Base-by-base conservation (phyloP, 2,888 invertebrate species). In the Arctia plantaginis region DNA sequence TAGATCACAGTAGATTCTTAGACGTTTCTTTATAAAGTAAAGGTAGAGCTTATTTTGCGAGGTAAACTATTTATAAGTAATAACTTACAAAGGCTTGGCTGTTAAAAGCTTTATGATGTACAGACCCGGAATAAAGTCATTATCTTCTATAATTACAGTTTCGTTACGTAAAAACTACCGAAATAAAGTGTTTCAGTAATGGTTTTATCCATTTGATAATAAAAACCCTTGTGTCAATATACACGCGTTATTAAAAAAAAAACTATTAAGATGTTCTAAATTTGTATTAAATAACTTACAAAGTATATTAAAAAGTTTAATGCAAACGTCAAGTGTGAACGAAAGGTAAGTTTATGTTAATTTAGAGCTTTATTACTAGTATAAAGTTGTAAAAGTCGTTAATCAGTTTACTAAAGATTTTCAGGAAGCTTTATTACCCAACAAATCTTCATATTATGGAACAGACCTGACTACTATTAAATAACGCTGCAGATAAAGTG, bases 1-100 rank as follows among this genome's bases (percentile, higher is more conserved):
- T 7, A 62, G 30, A 18, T 30, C 7, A 30, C 27, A 62, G 7
- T 62, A 62, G 15, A 18, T 62, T 62, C 62, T 62, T 18, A 18
- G 62, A 15, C 1, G 18, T 30, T 18, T 62, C 30, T 62, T 62
- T 27, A 47, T 33, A 33, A 67, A 67, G 47, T 27, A 47, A 44
- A 44, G 59, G 30, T 15, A 59, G 74, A 41, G 59, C 72, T 68
- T 65, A 69, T 73, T 72, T 77, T 64, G 68, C 79, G 78, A 77
- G 69, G 41, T 18, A 73, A 78, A 67, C 51, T 47, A 23, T 55
- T 55, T 55, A 55, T 55, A 44, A 69, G 59, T 69, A 41, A 35
- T 30, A 70, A n/a, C 51, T 71, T 55, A 73, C 67, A 75, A 71
- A 68, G 44, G 30, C 13, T 27, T 47, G 12, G 47, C 47, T 67